A percentile compares a stretch with the other conserved stretches of the same genome.
Conservation (phyloP, 2,113 vertebrate species). For the Pseudorectes ferrugineus region DNA sequence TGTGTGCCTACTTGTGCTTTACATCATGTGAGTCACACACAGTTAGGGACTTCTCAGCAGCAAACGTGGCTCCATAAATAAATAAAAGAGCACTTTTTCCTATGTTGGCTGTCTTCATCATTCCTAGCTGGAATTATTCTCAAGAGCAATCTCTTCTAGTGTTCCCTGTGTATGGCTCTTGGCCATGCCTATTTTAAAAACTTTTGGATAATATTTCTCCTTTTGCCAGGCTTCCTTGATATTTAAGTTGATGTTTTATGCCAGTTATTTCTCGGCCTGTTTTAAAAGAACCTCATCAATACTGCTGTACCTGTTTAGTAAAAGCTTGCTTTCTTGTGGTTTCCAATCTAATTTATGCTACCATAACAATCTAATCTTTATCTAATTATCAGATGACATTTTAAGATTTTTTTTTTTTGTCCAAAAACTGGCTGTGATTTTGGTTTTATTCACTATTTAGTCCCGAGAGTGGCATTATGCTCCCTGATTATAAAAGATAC, state of each 20-base stretch:
- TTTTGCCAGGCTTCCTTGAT: neutral
- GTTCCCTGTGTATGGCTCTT: neutral
- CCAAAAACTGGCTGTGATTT: neutral
- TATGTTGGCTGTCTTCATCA: neutral
- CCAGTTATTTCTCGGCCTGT: neutral
- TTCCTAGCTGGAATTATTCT: neutral
- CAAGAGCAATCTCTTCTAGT: neutral
- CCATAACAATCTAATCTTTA: neutral
- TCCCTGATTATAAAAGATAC: neutral
- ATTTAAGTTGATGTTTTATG: neutral
- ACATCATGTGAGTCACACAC: neutral
- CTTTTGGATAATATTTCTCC: neutral
- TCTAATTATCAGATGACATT: neutral
- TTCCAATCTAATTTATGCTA: neutral
- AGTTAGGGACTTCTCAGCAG: neutral
- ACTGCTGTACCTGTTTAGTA: neutral
- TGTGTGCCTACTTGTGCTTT: neutral
- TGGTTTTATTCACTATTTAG: neutral
- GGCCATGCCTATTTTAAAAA: neutral
- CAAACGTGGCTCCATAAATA: neutral
- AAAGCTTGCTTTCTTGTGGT: neutral
- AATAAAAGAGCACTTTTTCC: neutral
- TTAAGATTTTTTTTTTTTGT: neutral
- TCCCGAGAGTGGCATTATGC: neutral
- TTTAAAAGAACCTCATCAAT: neutral